Base-by-base conservation (phyloP, 2,113 vertebrate genomes). In the Collichthys lucidus region DNA sequence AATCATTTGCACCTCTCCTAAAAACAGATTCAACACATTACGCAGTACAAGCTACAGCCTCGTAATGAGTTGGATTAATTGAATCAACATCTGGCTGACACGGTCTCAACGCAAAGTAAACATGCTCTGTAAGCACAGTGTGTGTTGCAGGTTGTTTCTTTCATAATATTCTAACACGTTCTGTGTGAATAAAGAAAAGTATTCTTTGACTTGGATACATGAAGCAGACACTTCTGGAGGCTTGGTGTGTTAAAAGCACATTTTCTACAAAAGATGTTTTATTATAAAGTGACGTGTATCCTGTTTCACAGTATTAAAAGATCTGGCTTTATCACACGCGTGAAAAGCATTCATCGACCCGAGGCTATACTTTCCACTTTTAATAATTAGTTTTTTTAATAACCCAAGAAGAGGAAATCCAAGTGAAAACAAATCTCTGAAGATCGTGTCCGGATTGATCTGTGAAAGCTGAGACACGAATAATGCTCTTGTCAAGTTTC, bases 1-100 rank as follows among this genome's bases (percentile, higher is more conserved):
- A 5, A 7, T 19, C 2, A 46, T 35, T 31, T 60, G 59, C 4
- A 8, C 29, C 29, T 31, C 16, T 61, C 17, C 17, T 11, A 57
- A 40, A 24, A 35, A 40, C 19, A 15, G 40, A 40, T 50, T 16
- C 14, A 40, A 40, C 35, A 40, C 35, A 40, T 40, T 40, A 40
- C 35, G 8, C 35, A 40, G 35, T 8, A 40, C 35, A 40, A 40
- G 8, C 35, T 40, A n/a, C 52, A 67, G 9, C 29, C 40, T 62
- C 46, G 52, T 26, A 26, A 24, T 14, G 9, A 61, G 10, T 50
- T 15, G 49, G 12, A 46, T 44, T 6, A 49, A 20, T 17, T 31
- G 66, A 67, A 80, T 52, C 3, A 31, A n/a, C 26, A 31, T 24
- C 42, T 75, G 42, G 1, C 61, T 40, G 11, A 65, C 53, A 57